Conservation (phyloP, 2,113 vertebrate genomes). For the Petrocephalus microphthalmus region DNA sequence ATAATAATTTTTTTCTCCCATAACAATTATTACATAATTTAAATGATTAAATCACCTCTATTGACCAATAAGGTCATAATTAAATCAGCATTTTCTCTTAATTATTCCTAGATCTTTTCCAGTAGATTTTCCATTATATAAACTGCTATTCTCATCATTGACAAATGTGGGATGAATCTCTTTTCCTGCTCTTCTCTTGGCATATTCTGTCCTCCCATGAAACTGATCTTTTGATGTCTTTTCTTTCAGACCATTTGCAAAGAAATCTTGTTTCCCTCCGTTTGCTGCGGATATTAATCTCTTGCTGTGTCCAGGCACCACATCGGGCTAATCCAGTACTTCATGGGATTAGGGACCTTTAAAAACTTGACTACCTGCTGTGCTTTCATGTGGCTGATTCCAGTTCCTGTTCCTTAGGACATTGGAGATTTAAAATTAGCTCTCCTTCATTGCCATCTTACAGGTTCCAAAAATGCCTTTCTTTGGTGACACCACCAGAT, state of each 20-base stretch:
- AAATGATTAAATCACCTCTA: not conserved
- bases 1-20: not conserved
- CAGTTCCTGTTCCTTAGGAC: not conserved
- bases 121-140: not conserved
- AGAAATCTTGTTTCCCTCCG: not conserved
- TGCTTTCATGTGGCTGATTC: not conserved
- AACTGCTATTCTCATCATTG: not conserved
- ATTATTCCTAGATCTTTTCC: not conserved
- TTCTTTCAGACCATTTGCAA: not conserved
- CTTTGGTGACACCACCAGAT: not conserved
- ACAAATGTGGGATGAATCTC: not conserved
- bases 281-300: constrained; percentile 21
- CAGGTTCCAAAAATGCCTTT: not conserved
- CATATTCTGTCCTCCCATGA: not conserved
- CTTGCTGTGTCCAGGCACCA: constrained; percentile 15
- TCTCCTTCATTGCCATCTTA: not conserved
- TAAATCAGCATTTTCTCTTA: not conserved
- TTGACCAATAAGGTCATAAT: not conserved
- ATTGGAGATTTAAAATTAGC: not conserved
- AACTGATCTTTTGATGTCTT: not conserved
- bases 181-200: not conserved
- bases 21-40: not conserved
- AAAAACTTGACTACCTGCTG: constrained; percentile 7
- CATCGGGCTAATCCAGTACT: constrained; percentile 8
- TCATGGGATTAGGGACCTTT: not conserved